Evolutionary conservation across 1,140 invertebrate species (phyloP), one percentile per base, ranked within the genome.

Genomic region (Mya arenaria): DNA sequence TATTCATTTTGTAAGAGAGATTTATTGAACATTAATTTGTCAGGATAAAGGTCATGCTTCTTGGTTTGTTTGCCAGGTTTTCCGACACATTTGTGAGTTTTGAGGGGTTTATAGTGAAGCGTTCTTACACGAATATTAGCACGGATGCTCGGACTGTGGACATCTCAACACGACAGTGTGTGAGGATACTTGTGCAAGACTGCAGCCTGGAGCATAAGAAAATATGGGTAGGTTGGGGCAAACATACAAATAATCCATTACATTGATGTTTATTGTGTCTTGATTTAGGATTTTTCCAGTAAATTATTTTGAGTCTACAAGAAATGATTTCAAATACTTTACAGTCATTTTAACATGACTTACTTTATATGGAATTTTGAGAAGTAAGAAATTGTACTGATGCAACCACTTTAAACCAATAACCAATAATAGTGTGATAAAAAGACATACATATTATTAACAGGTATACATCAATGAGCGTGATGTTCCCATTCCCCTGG

Each of bases 391-490:
- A n/a, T n/a, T n/a, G n/a, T n/a, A n/a, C n/a, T n/a, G n/a, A n/a
- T n/a, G n/a, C n/a, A n/a, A n/a, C n/a, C n/a, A n/a, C n/a, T n/a
- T n/a, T n/a, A n/a, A n/a, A n/a, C n/a, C n/a, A n/a, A n/a, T n/a
- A n/a, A n/a, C n/a, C n/a, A n/a, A n/a, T n/a, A n/a, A n/a, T n/a
- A n/a, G n/a, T n/a, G n/a, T n/a, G n/a, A n/a, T n/a, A n/a, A n/a
- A n/a, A n/a, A n/a, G n/a, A n/a, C 30, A 62, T 62, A 32, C 32
- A 28, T 32, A 28, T 17, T 65, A 13, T 37, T 36, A 36, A 34
- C 28, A 80, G 77, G 37, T 80, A 30, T 80, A 80, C 30, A 17
- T 80, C 30, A 80, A 80, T 48, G 62, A 80, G 25, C 23, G 37
- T n/a, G 63, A 28, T 44, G 25, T 71, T 25, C 2, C 36, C 8